Conservation (phyloP, 2,113 vertebrate genomes). For the Dicaeum eximium region DNA sequence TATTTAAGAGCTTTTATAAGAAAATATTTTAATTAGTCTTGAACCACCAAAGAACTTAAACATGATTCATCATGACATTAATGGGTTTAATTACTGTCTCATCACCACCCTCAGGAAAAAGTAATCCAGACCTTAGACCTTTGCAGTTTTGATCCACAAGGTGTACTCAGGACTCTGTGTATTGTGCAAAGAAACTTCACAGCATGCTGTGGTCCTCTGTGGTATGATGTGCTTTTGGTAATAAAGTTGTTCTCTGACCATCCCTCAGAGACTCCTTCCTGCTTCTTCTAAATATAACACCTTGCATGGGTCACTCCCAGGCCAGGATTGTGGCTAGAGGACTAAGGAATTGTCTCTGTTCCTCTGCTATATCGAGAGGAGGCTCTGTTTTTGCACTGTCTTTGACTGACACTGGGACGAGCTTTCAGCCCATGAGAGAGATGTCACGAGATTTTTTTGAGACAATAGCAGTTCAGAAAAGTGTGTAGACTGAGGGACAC, state of each 20-base stretch:
- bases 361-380: not conserved
- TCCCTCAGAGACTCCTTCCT: not conserved
- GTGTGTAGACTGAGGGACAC: not conserved
- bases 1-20: not conserved
- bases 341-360: not conserved
- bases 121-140: not conserved
- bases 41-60: not conserved
- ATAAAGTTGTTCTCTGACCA: not conserved
- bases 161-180: not conserved
- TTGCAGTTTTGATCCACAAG: not conserved
- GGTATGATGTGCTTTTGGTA: not conserved
- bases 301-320: not conserved
- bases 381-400: not conserved
- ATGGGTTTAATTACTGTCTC: not conserved
- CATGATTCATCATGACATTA: not conserved
- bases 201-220: not conserved
- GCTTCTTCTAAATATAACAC: not conserved
- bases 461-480: conserved; percentile 7
- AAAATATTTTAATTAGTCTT: not conserved
- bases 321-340: not conserved
- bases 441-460: not conserved
- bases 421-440: not conserved
- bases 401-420: not conserved
- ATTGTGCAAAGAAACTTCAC: not conserved
- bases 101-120: not conserved